Conservation (phyloP, 2,797 vertebrate genomes). For the Hippoglossus hippoglossus region DNA sequence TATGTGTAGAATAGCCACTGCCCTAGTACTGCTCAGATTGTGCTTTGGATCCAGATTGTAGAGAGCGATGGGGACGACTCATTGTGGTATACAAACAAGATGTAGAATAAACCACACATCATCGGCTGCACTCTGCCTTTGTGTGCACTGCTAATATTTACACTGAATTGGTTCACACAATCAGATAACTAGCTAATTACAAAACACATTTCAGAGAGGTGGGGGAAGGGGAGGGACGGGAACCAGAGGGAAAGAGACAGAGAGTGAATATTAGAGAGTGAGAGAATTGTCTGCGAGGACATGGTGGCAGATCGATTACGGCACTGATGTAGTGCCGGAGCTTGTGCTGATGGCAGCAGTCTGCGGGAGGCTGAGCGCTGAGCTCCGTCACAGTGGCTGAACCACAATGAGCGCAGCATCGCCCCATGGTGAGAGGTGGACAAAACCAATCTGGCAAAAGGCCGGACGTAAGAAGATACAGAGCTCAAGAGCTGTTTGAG, state of each 20-base stretch:
- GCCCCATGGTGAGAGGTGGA: slow-evolving; percentile 29
- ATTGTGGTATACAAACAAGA: slow-evolving; percentile 27
- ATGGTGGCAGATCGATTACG: slow-evolving; percentile 66
- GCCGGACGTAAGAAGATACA: slow-evolving; percentile 10
- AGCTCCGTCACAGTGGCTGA: slow-evolving; percentile 59
- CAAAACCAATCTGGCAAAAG: slow-evolving; percentile 40
- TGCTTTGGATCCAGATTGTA: not conserved
- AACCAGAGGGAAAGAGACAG: slow-evolving; percentile 19
- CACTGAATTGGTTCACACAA: slow-evolving; percentile 49
- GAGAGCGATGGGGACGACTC: not conserved
- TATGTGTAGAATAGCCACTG: no score
- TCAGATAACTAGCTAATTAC: slow-evolving; percentile 65
- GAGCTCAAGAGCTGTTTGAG: slow-evolving; percentile 13
- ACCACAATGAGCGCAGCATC: slow-evolving; percentile 47
- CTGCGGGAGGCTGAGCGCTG: slow-evolving; percentile 45
- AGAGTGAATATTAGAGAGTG: slow-evolving; percentile 15
- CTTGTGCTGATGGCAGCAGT: slow-evolving; percentile 78
- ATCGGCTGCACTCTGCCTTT: slow-evolving; percentile 9
- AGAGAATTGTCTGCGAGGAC: slow-evolving; percentile 44
- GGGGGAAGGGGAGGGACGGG: slow-evolving; percentile 4
- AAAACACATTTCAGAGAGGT: slow-evolving; percentile 30
- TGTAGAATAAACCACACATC: slow-evolving; percentile 15
- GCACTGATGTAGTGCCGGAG: slow-evolving; percentile 65
- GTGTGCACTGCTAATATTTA: slow-evolving; percentile 55
- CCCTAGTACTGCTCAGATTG: no score